These are phyloP conservation scores for Sander vitreus DNA, from an alignment of 2,113 vertebrate genomes.

Conservation along the genomic window DNA sequence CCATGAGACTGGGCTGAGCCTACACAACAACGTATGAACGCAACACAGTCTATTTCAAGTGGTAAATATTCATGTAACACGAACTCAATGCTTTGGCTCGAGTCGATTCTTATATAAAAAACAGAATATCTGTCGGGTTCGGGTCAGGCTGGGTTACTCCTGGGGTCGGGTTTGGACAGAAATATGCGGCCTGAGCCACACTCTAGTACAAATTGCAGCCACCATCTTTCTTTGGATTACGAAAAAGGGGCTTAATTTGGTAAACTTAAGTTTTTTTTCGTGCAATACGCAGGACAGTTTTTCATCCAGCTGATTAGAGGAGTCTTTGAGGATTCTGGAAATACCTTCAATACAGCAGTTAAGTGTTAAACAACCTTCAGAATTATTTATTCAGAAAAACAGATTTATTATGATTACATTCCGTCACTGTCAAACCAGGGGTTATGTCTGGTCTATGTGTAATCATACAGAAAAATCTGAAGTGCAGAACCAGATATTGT, in stretches of 20 bases:
- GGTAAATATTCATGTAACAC: too few relatives aligned
- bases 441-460: neutral
- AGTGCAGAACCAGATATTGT: neutral
- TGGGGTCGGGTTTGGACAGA: too few relatives aligned
- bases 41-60: too few relatives aligned
- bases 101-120: too few relatives aligned
- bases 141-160: too few relatives aligned
- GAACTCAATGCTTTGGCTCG: too few relatives aligned
- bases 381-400: neutral
- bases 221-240: neutral
- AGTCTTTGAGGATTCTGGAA: neutral
- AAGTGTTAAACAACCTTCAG: neutral
- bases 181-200: too few relatives aligned
- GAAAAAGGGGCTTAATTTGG: neutral
- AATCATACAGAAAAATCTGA: neutral
- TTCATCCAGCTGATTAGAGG: neutral
- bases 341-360: neutral
- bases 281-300: neutral
- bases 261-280: neutral
- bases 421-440: neutral
- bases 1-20: too few relatives aligned
- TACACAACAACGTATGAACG: too few relatives aligned
- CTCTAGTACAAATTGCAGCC: neutral
- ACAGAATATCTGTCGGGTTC: too few relatives aligned
- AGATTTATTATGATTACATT: too few relatives aligned